Conservation (phyloP, 2,888 invertebrate genomes). For the Hypercompe scribonia region DNA sequence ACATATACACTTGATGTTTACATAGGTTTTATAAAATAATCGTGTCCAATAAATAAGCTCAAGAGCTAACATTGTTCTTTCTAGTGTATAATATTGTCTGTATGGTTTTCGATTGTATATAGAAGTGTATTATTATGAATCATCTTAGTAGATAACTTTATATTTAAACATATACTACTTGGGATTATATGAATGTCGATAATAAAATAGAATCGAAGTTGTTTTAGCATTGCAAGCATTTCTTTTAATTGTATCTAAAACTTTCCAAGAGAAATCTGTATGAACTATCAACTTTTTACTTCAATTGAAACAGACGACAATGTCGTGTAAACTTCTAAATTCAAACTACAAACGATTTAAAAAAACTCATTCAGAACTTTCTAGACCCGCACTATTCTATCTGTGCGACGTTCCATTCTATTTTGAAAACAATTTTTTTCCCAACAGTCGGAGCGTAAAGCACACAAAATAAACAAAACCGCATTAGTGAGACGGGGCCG, state of each 20-base stretch:
- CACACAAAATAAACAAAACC: conserved; percentile 50
- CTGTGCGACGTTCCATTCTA: conserved; percentile 17
- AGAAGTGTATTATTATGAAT: no score
- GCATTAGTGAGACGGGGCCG: conserved; percentile 28
- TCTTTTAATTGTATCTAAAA: not conserved
- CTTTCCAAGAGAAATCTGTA: not conserved
- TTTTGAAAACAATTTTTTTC: conserved; percentile 23
- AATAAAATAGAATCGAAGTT: not conserved
- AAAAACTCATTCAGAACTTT: conserved; percentile 11
- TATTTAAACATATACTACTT: no score
- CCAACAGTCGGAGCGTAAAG: conserved; percentile 25
- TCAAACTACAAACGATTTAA: conserved; percentile 10
- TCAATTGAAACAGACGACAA: not conserved
- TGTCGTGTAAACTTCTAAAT: not conserved
- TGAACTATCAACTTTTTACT: not conserved
- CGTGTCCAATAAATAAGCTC: not conserved
- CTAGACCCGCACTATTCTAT: conserved; percentile 11
- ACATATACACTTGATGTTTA: not conserved
- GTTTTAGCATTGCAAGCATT: not conserved
- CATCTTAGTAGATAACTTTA: no score
- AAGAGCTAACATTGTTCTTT: not conserved
- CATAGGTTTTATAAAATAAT: conserved; percentile 18
- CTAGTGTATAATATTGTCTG: not conserved
- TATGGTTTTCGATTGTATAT: no score
- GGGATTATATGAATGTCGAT: no score